Evolutionary conservation across 2,797 vertebrate genomes (phyloP).

Genomic region (Eremophila alpestris): DNA sequence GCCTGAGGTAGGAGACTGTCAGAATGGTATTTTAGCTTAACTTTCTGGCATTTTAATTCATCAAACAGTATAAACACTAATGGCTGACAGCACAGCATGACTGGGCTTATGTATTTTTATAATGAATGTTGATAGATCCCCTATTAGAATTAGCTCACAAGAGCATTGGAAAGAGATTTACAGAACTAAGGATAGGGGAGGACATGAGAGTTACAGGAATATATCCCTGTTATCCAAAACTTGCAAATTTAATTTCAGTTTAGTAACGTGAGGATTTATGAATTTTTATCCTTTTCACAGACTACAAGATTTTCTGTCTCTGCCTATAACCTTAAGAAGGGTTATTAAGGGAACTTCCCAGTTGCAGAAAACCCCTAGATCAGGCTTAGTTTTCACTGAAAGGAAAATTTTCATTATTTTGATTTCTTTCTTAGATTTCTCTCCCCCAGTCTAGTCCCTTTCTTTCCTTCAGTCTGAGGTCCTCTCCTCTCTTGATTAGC

Average conservation of each 20-base stretch:
- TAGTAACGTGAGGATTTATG: not conserved
- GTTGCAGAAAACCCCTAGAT: not conserved
- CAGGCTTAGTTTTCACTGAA: not conserved
- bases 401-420: not conserved
- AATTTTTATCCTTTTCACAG: not conserved
- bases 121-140: not conserved
- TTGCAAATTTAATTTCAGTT: not conserved
- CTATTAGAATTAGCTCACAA: not conserved
- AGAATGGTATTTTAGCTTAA: not conserved
- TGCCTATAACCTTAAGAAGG: not conserved
- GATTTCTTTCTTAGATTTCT: not conserved
- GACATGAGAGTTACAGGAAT: not conserved
- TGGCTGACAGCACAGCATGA: not conserved
- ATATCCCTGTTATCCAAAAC: not conserved
- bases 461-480: not conserved
- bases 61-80: not conserved
- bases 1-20: not conserved
- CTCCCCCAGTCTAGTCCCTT: not conserved
- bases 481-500: not conserved
- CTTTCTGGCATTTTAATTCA: not conserved
- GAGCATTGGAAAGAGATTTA: not conserved
- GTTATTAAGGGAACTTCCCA: not conserved
- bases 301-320: not conserved
- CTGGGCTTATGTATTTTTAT: not conserved
- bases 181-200: not conserved